Evolutionary conservation across 2,797 vertebrate genomes (phyloP).

Genomic region (Lepilemur septentrionalis): DNA sequence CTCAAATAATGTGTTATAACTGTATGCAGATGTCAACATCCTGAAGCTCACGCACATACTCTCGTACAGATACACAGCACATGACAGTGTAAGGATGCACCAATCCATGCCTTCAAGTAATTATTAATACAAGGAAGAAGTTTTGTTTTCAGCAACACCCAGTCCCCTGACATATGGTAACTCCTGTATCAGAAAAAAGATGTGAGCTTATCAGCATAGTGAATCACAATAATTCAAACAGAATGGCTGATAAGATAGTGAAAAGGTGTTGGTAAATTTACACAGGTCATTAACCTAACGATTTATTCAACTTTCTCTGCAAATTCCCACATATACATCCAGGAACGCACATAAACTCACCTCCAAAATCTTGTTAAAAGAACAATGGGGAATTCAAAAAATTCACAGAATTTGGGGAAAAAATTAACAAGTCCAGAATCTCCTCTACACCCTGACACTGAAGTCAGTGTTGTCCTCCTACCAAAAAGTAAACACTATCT

Average conservation of each 20-base stretch:
- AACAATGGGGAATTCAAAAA: background rate
- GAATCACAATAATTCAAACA: background rate
- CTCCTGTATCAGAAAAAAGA: background rate
- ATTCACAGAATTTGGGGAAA: background rate
- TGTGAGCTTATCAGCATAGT: background rate
- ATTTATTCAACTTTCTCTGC: slow-evolving; percentile 15
- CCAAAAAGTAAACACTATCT: background rate
- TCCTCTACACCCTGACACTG: background rate
- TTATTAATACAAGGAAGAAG: background rate
- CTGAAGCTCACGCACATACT: background rate
- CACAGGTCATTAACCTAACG: background rate
- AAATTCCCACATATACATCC: background rate
- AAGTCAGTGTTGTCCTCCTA: background rate
- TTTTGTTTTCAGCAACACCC: background rate
- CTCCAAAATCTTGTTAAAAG: background rate
- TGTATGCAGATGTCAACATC: background rate
- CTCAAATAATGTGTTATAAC: background rate
- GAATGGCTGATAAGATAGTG: background rate
- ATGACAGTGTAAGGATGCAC: background rate
- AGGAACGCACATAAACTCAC: slow-evolving; percentile 35
- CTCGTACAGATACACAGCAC: background rate
- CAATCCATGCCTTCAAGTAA: background rate
- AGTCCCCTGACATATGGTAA: background rate
- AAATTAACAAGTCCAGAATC: background rate
- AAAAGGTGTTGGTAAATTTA: slow-evolving; percentile 42